Conservation (phyloP, 1,140 invertebrate genomes). For the Delia radicum region DNA sequence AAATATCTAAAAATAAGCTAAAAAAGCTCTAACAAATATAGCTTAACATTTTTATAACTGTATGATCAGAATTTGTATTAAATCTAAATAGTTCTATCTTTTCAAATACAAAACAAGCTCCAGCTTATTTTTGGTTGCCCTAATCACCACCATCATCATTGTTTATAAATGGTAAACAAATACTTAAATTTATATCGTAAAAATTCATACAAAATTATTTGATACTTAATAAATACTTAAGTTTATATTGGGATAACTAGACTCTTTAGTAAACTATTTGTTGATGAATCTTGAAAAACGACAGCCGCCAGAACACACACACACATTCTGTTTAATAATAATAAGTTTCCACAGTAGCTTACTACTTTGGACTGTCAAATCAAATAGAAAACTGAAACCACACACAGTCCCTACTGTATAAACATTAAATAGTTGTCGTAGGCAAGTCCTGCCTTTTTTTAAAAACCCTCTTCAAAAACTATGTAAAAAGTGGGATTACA, state of each 20-base stretch:
- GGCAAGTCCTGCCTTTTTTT: background rate
- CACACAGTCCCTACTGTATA: background rate
- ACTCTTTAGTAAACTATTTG: background rate
- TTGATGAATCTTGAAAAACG: background rate
- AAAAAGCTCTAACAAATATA: too few species aligned
- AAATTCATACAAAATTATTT: slow-evolving; percentile 8
- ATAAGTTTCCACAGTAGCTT: background rate
- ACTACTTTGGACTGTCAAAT: background rate
- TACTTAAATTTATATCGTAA: background rate
- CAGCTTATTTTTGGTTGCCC: too few species aligned
- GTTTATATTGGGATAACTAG: too few species aligned
- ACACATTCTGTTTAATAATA: background rate
- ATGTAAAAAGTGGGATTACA: background rate
- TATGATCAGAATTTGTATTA: too few species aligned
- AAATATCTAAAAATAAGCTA: too few species aligned
- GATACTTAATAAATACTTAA: slow-evolving; percentile 21
- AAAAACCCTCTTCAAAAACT: background rate
- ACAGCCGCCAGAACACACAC: background rate
- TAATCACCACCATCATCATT: too few species aligned
- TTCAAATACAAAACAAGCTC: too few species aligned
- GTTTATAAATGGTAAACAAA: background rate
- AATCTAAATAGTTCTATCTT: too few species aligned
- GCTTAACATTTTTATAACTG: too few species aligned
- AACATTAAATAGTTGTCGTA: background rate
- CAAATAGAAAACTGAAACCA: background rate